Percentiles rank a stretch among this genome's conserved stretches.
phyloP scores from a whole-genome alignment of 2,888 invertebrate genomes.

The Pandemis cinnamomeana region DNA sequence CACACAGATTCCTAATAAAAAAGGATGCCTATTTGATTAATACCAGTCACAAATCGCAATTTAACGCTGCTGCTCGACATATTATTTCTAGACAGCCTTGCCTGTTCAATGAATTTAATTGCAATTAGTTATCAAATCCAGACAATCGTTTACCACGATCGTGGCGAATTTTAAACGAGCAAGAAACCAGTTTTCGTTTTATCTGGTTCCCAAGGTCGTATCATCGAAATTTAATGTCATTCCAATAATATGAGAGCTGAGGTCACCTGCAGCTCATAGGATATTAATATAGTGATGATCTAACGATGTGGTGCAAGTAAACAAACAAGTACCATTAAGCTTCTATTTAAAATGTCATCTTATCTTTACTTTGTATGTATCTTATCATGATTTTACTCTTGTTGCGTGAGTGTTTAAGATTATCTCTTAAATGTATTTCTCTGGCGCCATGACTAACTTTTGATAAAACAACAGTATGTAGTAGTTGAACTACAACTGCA shows the following conservation, averaged over 20 bases:
- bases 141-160: constrained; percentile 31
- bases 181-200: constrained; percentile 58
- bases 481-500: constrained; percentile 20
- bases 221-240: constrained; percentile 52
- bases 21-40: background rate
- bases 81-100: constrained; percentile 21
- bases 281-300: constrained; percentile 70
- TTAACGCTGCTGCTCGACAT: background rate
- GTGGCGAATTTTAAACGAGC: constrained; percentile 47
- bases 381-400: constrained; percentile 9
- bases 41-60: constrained; percentile 10
- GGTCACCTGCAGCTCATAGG: constrained; percentile 69
- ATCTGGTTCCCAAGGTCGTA: constrained; percentile 55
- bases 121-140: constrained; percentile 26
- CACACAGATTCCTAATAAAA: background rate
- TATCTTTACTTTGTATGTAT: constrained; percentile 26
- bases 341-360: constrained; percentile 29
- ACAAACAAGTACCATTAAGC: constrained; percentile 43
- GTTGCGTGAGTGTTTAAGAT: constrained; percentile 9
- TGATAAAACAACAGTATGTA: background rate
- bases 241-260: constrained; percentile 55
- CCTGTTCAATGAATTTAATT: constrained; percentile 17
- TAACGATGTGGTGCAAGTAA: constrained; percentile 55
- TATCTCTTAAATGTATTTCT: constrained; percentile 23
- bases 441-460: constrained; percentile 11